These are phyloP conservation scores for Artibeus jamaicensis DNA, from an alignment of 2,797 vertebrate genomes.

Conservation along the genomic window DNA sequence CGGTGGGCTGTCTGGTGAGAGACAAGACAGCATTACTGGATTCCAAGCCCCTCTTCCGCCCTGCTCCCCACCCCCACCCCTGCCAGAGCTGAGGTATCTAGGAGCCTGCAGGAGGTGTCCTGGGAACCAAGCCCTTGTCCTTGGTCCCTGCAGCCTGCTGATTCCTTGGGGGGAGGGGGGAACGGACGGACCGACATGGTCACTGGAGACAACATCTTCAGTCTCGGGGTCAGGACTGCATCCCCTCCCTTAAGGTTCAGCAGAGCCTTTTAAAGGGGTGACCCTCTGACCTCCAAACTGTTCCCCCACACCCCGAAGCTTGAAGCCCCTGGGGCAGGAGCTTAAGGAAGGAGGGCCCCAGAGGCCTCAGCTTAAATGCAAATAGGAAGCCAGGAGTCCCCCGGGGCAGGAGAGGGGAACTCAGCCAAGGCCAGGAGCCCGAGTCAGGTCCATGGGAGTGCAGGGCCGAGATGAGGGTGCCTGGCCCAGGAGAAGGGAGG, in stretches of 20 bases:
- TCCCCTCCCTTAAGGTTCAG: not conserved
- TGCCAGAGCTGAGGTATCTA: not conserved
- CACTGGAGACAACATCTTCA: constrained; percentile 36
- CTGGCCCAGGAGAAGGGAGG: constrained; percentile 51
- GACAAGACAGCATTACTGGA: not conserved
- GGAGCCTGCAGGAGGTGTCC: not conserved
- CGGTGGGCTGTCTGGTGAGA: not conserved
- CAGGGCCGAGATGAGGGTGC: constrained; percentile 52
- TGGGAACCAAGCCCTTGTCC: constrained; percentile 22
- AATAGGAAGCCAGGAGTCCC: not conserved
- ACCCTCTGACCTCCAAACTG: constrained; percentile 53
- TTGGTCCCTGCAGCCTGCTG: not conserved
- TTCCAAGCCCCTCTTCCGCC: not conserved
- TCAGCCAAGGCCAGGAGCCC: constrained; percentile 44
- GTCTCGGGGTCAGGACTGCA: not conserved
- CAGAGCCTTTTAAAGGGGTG: constrained; percentile 30
- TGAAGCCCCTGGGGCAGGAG: not conserved
- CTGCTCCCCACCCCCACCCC: not conserved
- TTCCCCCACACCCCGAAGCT: not conserved
- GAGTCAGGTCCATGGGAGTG: constrained; percentile 14
- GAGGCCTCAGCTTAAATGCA: not conserved
- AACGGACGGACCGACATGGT: not conserved
- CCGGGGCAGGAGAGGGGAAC: not conserved
- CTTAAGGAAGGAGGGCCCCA: not conserved
- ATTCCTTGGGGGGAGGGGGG: not conserved